Evolutionary conservation across 2,113 vertebrate species (phyloP).

Genomic region (Proterorhinus semilunaris): DNA sequence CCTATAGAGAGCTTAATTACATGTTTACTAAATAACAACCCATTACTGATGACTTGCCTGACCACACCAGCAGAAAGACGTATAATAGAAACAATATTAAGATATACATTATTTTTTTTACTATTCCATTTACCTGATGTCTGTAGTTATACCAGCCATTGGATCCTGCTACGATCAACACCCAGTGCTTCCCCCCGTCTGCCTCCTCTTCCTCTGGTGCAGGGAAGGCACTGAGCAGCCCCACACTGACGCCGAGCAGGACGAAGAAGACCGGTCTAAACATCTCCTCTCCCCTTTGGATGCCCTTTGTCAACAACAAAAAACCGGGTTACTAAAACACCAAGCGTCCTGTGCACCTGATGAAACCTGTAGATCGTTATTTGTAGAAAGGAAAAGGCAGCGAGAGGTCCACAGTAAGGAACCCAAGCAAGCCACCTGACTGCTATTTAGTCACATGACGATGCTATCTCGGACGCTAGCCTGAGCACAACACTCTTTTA

Average conservation of each 20-base stretch:
- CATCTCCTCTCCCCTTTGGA: constrained; percentile 62
- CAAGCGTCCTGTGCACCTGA: background rate
- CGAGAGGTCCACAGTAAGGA: background rate
- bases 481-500: background rate
- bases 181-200: constrained; percentile 88
- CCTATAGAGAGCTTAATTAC: too few relatives aligned
- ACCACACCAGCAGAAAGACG: background rate
- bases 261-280: constrained; percentile 33
- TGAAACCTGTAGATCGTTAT: background rate
- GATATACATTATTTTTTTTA: background rate
- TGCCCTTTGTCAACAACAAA: background rate
- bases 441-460: constrained; percentile 38
- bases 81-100: background rate
- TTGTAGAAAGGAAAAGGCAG: background rate
- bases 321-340: background rate
- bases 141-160: constrained; percentile 96
- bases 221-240: constrained; percentile 56
- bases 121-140: constrained; percentile 83
- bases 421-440: constrained; percentile 13
- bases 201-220: constrained; percentile 68
- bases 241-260: constrained; percentile 72
- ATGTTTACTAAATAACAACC: too few relatives aligned
- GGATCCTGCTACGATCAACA: constrained; percentile 92
- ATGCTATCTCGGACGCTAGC: background rate
- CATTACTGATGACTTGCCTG: too few relatives aligned